phyloP scores from a whole-genome alignment of 1,140 invertebrate species.

The Ooceraea biroi region DNA sequence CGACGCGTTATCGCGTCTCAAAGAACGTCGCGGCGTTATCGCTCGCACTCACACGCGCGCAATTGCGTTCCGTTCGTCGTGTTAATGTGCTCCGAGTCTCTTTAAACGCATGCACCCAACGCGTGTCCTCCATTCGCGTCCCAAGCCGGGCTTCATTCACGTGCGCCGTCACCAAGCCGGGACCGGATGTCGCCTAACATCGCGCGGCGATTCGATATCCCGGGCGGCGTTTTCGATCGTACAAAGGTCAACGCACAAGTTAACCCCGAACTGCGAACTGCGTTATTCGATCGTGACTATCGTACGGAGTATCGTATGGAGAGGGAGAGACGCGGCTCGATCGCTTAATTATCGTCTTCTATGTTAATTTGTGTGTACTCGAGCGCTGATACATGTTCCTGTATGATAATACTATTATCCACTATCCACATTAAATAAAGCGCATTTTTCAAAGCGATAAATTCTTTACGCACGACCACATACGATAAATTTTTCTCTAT shows the following conservation, averaged over 20 bases:
- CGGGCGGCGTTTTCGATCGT: slow-evolving; percentile 39
- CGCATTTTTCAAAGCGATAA: neutral
- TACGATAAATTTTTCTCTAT: too few relatives aligned
- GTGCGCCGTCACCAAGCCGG: slow-evolving; percentile 26
- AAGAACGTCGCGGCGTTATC: slow-evolving; percentile 54
- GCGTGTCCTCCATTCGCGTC: slow-evolving; percentile 71
- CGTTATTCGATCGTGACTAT: slow-evolving; percentile 17
- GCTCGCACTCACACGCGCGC: slow-evolving; percentile 47
- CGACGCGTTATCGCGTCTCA: slow-evolving; percentile 39
- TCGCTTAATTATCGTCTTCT: slow-evolving; percentile 40
- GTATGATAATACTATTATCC: neutral
- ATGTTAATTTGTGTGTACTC: neutral
- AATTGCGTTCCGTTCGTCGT: slow-evolving; percentile 58
- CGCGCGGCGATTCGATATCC: slow-evolving; percentile 33
- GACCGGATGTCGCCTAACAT: slow-evolving; percentile 57
- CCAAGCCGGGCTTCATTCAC: slow-evolving; percentile 49
- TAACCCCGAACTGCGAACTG: neutral
- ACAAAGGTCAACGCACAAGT: slow-evolving; percentile 44
- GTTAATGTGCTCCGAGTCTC: slow-evolving; percentile 62
- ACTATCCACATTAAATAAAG: neutral
- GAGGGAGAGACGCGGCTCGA: neutral
- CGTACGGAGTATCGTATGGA: neutral
- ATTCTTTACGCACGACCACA: neutral
- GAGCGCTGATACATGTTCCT: neutral
- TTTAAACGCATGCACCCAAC: slow-evolving; percentile 74